A percentile compares a stretch with the other conserved stretches of the same genome.
Evolutionary conservation across 2,113 vertebrate species (phyloP).

Genomic region (Alexandromys fortis): DNA sequence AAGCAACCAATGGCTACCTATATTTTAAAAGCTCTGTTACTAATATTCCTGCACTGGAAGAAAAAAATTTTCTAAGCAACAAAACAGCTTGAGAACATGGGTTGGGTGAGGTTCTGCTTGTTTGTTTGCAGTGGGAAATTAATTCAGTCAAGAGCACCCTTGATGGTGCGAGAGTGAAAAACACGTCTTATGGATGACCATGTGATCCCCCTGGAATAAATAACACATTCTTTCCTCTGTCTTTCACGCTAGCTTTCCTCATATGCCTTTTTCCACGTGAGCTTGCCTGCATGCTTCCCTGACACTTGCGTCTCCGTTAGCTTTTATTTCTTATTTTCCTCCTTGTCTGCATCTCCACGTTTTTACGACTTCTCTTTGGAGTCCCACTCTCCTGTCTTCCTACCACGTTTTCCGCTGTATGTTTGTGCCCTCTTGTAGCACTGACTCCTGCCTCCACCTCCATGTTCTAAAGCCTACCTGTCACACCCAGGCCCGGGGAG

Average conservation of each 20-base stretch:
- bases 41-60: not conserved
- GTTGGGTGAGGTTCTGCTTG: not conserved
- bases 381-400: not conserved
- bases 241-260: not conserved
- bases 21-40: not conserved
- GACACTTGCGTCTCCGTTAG: not conserved
- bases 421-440: not conserved
- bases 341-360: not conserved
- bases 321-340: not conserved
- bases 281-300: not conserved
- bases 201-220: not conserved
- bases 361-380: not conserved
- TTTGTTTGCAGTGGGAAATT: not conserved
- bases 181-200: rapidly evolving
- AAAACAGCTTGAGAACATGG: too few relatives aligned
- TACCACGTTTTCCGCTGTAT: not conserved
- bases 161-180: rapidly evolving
- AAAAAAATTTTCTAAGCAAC: not conserved
- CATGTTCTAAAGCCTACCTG: not conserved
- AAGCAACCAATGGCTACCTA: not conserved
- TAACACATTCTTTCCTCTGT: not conserved
- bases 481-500: not conserved
- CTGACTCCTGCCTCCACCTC: not conserved
- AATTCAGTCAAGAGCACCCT: not conserved
- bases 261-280: not conserved